phyloP scores from a whole-genome alignment of 2,113 vertebrate species.

The Phoenicopterus ruber region DNA sequence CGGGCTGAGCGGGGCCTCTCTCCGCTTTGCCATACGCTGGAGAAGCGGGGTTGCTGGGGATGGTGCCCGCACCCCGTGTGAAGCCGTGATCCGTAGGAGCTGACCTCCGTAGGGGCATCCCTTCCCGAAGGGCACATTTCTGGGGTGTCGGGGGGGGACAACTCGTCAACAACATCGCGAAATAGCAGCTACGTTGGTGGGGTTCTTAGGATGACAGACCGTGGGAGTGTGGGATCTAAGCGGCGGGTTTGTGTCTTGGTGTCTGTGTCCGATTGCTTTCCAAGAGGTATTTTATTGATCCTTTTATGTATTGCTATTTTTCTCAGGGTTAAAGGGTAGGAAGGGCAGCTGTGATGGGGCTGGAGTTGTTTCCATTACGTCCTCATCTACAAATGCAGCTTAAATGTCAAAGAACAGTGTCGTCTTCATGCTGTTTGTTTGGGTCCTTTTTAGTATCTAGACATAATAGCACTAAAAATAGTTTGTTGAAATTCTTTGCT shows the following conservation, averaged over 20 bases:
- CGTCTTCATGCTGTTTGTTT: background rate
- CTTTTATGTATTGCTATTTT: background rate
- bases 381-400: background rate
- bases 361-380: background rate
- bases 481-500: background rate
- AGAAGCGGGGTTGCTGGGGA: background rate
- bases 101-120: accelerated
- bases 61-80: accelerated
- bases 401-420: conserved; percentile 47
- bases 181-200: accelerated
- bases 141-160: background rate
- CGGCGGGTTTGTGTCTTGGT: too few species aligned
- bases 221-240: background rate
- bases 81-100: background rate
- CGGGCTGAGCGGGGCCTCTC: accelerated
- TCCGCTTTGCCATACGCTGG: accelerated
- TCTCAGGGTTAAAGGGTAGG: background rate
- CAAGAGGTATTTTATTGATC: background rate
- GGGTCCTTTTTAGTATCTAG: background rate
- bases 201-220: background rate
- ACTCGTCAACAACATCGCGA: accelerated
- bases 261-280: background rate
- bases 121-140: background rate
- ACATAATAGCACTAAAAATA: conserved; percentile 59
- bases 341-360: background rate